These are phyloP conservation scores for Doris montereyensis DNA, from an alignment of 2,888 invertebrate genomes.

Conservation along the genomic window DNA sequence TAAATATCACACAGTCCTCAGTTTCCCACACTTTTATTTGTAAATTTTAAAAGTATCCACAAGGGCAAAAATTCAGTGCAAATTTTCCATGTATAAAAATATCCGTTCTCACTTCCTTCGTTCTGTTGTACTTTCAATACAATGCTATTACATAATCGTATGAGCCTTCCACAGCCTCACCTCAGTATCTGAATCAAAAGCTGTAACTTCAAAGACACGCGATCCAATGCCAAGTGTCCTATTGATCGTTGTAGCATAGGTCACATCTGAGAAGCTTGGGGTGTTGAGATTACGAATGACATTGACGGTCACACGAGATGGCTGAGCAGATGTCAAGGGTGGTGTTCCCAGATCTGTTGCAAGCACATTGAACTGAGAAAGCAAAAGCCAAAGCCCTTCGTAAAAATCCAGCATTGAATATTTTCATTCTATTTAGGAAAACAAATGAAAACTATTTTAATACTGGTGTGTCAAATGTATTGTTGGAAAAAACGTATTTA, in stretches of 20 bases:
- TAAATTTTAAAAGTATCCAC: too few relatives aligned
- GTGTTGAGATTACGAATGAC: slow-evolving; percentile 57
- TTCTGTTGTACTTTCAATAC: background rate
- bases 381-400: too few relatives aligned
- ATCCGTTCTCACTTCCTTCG: too few relatives aligned
- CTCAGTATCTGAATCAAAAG: slow-evolving; percentile 48
- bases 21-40: too few relatives aligned
- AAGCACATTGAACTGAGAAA: slow-evolving; percentile 77
- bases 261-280: slow-evolving; percentile 53
- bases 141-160: background rate
- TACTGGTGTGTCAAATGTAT: too few relatives aligned
- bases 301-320: slow-evolving; percentile 67
- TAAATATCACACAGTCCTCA: too few relatives aligned
- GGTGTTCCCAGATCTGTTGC: slow-evolving; percentile 91
- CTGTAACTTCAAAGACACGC: slow-evolving; percentile 46
- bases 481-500: too few relatives aligned
- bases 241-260: slow-evolving; percentile 47
- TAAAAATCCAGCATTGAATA: too few relatives aligned
- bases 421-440: too few relatives aligned
- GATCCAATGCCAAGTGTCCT: slow-evolving; percentile 44
- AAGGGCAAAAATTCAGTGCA: too few relatives aligned
- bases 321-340: slow-evolving; percentile 84
- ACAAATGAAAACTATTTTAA: too few relatives aligned
- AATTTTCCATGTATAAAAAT: too few relatives aligned
- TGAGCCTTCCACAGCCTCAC: slow-evolving; percentile 9